Evolutionary conservation across 2,797 vertebrate species (phyloP).

Genomic region (Liparis tanakae): DNA sequence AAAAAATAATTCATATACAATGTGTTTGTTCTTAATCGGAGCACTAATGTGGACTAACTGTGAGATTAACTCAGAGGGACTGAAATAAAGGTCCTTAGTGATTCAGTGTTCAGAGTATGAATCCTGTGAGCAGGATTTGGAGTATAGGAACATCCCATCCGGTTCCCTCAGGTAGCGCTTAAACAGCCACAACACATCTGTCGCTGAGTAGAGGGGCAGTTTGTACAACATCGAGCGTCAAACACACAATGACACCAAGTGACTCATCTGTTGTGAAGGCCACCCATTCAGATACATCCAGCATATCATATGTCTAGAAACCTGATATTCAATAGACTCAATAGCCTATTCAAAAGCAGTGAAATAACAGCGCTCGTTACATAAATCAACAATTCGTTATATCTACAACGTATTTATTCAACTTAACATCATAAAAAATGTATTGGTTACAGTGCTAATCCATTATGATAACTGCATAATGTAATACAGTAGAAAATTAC

Average conservation of each 20-base stretch:
- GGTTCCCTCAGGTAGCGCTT: conserved; percentile 25
- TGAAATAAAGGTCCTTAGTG: conserved; percentile 1
- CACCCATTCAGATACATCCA: conserved; percentile 23
- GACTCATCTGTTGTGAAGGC: conserved; percentile 17
- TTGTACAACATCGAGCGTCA: too few species aligned
- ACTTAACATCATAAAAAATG: background rate
- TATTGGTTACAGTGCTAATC: background rate
- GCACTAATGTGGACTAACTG: background rate
- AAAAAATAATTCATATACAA: background rate
- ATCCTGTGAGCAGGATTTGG: conserved; percentile 7
- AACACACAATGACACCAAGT: conserved; percentile 11
- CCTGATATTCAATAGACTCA: conserved; percentile 8
- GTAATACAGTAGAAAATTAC: background rate
- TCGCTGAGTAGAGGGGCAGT: background rate
- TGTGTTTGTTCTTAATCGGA: background rate
- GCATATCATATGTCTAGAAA: conserved; percentile 44
- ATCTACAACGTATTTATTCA: background rate
- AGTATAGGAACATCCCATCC: conserved; percentile 49
- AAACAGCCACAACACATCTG: conserved; percentile 25
- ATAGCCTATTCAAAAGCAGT: background rate
- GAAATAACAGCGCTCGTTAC: background rate
- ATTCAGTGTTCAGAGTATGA: conserved; percentile 28
- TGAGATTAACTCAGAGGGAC: conserved; percentile 1
- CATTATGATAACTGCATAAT: background rate
- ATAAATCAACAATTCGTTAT: background rate